phyloP scores from a whole-genome alignment of 2,113 vertebrate genomes.

The Pygoscelis adeliae region DNA sequence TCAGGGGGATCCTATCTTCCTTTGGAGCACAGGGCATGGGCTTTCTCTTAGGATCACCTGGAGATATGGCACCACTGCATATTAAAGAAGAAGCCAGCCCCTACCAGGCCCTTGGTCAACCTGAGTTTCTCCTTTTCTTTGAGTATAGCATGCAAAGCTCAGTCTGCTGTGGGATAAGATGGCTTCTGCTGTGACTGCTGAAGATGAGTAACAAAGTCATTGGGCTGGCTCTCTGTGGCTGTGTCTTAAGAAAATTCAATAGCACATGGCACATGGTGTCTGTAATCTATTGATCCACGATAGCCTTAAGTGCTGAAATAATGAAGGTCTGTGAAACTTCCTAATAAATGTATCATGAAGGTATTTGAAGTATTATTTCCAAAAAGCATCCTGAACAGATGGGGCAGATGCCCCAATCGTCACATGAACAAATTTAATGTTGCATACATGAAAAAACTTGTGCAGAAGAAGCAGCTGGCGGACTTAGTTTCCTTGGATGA shows the following conservation, averaged over 20 bases:
- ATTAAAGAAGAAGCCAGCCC: background rate
- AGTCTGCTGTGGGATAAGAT: background rate
- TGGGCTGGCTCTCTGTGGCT: background rate
- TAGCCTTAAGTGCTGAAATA: background rate
- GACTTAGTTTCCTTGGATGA: background rate
- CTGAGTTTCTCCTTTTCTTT: background rate
- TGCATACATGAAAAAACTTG: background rate
- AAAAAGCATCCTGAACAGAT: background rate
- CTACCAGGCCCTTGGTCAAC: background rate
- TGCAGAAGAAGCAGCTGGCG: background rate
- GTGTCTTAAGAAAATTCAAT: background rate
- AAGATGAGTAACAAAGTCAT: background rate
- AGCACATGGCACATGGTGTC: background rate
- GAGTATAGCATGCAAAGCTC: background rate
- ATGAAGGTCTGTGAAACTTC: background rate
- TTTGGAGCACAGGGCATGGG: background rate
- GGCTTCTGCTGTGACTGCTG: background rate
- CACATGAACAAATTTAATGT: background rate
- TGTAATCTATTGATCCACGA: background rate
- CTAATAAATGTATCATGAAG: background rate
- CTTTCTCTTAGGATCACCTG: background rate
- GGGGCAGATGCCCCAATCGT: background rate
- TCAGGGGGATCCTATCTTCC: background rate
- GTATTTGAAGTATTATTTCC: conserved; percentile 2
- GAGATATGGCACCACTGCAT: background rate